Base-by-base conservation (phyloP, 1,140 invertebrate genomes). In the Drosophila bocqueti region DNA sequence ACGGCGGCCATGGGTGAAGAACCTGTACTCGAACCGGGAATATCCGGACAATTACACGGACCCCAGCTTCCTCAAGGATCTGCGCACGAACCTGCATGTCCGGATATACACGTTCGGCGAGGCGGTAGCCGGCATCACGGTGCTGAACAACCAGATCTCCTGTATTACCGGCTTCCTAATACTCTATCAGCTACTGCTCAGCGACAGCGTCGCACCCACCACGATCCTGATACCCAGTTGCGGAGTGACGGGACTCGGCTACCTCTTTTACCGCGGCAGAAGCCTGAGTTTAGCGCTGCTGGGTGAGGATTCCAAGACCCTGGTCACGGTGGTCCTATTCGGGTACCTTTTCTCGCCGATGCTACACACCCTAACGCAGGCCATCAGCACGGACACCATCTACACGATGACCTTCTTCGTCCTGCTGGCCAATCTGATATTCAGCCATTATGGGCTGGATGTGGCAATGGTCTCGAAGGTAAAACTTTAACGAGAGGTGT, bases 341-440 rank as follows among this genome's bases (percentile, higher is more conserved):
- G 97, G 97, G 26, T 98, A 97, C 85, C 94, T 97, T 43, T 94
- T 98, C 50, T 98, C 97, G 0, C 98, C 98, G 0, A 95, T 99
- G 29, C 93, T 99, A n/a, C 97, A 98, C 93, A 99, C 97, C 1
- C 94, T 99, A 38, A 99, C 99, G 0, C 97, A 98, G 93, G 98
- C 98, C 0, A 97, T 99, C 1, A 98, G 98, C 87, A 99, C 98
- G 2, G 98, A 99, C 93, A 99, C 98, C 3, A 99, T 99, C 90
- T 99, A 99, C 89, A 96, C 97, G 2, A 98, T 96, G 94, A 96
- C 97, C 24, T 95, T 96, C 52, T 94, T 98, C 42, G 98, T 98
- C 95, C 95, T 99, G 93, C 79, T 98, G 1, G 93, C 97, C 8
- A 98, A 99, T 94, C 94, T 99, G 40, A 94, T 98, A 64, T 98